Percentiles rank a stretch among this genome's conserved stretches.
Evolutionary conservation across 2,797 vertebrate genomes (phyloP).

Genomic region (Channa striata): DNA sequence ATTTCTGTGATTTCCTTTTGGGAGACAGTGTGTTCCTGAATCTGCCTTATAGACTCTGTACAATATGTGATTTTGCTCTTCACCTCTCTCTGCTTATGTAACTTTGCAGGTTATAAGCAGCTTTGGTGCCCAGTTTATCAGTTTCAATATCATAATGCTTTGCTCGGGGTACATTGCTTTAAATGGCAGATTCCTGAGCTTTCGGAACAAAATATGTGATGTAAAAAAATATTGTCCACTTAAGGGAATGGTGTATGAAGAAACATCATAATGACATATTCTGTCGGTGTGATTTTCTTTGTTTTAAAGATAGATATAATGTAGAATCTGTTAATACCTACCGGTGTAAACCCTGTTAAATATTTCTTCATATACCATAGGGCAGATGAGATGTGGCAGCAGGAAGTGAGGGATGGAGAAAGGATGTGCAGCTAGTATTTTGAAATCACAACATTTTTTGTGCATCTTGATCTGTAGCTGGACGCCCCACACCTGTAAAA

Average conservation of each 20-base stretch:
- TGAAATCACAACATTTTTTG: not conserved
- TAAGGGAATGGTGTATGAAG: not conserved
- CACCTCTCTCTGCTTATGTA: slow-evolving; percentile 57
- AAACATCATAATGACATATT: not conserved
- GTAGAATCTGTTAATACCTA: not conserved
- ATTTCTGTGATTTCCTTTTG: not conserved
- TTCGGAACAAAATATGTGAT: slow-evolving; percentile 1
- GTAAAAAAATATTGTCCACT: not conserved
- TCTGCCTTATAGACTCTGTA: not conserved
- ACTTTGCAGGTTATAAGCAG: slow-evolving; percentile 53
- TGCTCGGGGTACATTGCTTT: not conserved
- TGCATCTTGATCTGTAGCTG: not conserved
- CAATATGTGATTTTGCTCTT: slow-evolving; percentile 17
- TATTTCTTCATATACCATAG: not conserved
- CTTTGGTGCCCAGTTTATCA: slow-evolving; percentile 41
- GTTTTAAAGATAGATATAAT: not conserved
- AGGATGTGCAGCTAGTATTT: not conserved
- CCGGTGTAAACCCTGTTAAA: too few species aligned
- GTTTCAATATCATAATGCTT: slow-evolving; percentile 8
- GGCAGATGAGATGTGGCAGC: not conserved
- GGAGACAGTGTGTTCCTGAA: too few species aligned
- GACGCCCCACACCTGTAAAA: not conserved
- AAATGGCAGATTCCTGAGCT: slow-evolving; percentile 4
- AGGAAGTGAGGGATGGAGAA: not conserved
- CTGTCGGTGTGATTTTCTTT: too few species aligned